Evolutionary conservation across 1,140 invertebrate genomes (phyloP).

Genomic region (Leptinotarsa undecemlineata): DNA sequence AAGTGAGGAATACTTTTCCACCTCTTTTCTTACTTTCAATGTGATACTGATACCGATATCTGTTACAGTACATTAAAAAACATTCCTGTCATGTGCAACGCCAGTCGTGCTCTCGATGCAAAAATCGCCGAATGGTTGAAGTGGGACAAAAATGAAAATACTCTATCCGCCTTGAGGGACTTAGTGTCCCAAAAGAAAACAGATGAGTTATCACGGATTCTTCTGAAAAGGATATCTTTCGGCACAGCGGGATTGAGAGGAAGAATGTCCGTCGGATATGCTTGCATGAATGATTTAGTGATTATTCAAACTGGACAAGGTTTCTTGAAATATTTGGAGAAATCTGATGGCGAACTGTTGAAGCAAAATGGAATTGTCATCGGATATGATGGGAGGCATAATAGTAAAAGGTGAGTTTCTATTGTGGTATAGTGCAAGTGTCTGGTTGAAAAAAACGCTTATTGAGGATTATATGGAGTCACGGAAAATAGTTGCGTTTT

Average conservation of each 20-base stretch:
- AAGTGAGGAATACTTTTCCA: too few relatives aligned
- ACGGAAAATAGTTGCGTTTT: not conserved
- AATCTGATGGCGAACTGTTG: constrained; percentile 59
- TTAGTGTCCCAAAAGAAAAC: constrained; percentile 59
- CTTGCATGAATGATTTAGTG: constrained; percentile 96
- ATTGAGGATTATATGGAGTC: not conserved
- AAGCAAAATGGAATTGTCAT: constrained; percentile 78
- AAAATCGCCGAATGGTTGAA: constrained; percentile 67
- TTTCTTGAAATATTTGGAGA: constrained; percentile 76
- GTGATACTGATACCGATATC: too few relatives aligned
- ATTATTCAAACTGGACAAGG: constrained; percentile 97
- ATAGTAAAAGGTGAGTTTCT: constrained; percentile 78
- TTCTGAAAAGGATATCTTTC: constrained; percentile 66
- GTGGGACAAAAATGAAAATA: constrained; percentile 62
- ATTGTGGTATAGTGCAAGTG: not conserved
- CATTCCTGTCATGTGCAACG: constrained; percentile 13
- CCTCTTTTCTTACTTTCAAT: too few relatives aligned
- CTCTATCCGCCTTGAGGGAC: constrained; percentile 58
- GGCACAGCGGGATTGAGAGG: constrained; percentile 89
- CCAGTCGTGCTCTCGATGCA: constrained; percentile 54
- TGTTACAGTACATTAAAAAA: not conserved
- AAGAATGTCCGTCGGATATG: constrained; percentile 89
- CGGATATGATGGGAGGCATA: constrained; percentile 94
- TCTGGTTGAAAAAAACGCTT: too few relatives aligned
- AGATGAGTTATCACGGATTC: constrained; percentile 61